Evolutionary conservation across 2,113 vertebrate genomes (phyloP).

Genomic region (Cyprinodon brontotheroides): DNA sequence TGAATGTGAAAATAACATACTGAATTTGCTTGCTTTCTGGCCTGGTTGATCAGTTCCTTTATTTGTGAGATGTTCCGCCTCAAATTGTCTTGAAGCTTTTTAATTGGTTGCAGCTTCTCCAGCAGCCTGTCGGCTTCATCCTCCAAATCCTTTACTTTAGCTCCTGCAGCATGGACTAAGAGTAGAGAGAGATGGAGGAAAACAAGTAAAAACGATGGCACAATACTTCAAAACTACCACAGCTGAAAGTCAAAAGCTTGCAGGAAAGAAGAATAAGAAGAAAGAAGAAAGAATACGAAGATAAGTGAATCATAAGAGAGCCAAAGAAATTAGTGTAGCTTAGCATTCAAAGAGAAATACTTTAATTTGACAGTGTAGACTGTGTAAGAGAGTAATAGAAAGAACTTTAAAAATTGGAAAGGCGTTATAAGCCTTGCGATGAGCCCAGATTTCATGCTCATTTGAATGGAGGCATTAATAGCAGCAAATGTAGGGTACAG

Average conservation of each 20-base stretch:
- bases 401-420: conserved; percentile 7
- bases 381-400: conserved; percentile 17
- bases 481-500: conserved; percentile 35
- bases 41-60: conserved; percentile 97
- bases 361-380: not conserved
- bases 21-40: conserved; percentile 97
- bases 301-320: conserved; percentile 32
- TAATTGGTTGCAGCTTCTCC: conserved; percentile 95
- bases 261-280: conserved; percentile 26
- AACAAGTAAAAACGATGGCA: not conserved
- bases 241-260: conserved; percentile 28
- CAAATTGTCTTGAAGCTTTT: conserved; percentile 92
- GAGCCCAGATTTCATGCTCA: conserved; percentile 62
- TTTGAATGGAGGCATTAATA: conserved; percentile 42
- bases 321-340: conserved; percentile 63
- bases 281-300: conserved; percentile 11
- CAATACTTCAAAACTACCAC: not conserved
- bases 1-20: conserved; percentile 76
- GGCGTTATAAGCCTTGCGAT: conserved; percentile 48
- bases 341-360: conserved; percentile 43
- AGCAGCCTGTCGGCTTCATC: conserved; percentile 91
- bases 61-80: conserved; percentile 98
- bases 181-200: conserved; percentile 25
- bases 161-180: conserved; percentile 91
- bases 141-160: conserved; percentile 91